Conservation (phyloP, 2,797 vertebrate species). For the Bradypodion ventrale region DNA sequence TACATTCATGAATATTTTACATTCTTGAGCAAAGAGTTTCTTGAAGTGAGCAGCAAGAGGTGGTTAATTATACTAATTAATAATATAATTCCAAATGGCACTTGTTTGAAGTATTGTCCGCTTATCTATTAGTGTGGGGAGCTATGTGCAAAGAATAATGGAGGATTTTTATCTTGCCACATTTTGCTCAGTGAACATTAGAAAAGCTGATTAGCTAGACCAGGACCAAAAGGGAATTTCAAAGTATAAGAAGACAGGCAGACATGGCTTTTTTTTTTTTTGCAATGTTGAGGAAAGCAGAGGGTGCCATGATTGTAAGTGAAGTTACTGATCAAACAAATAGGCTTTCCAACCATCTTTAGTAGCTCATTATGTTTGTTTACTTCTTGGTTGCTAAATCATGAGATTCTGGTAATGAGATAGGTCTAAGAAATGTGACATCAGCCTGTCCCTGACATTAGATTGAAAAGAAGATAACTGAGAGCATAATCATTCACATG, state of each 20-base stretch:
- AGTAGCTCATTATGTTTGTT: too few relatives aligned
- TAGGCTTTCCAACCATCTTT: background rate
- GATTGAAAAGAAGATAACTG: background rate
- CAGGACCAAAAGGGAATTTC: constrained; percentile 19
- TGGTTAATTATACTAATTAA: constrained; percentile 53
- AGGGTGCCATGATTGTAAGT: background rate
- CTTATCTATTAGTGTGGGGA: constrained; percentile 24
- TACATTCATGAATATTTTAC: constrained; percentile 30
- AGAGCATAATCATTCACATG: background rate
- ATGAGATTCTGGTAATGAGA: background rate
- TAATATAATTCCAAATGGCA: constrained; percentile 49
- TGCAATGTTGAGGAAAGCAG: background rate
- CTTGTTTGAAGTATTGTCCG: constrained; percentile 20
- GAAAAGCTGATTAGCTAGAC: constrained; percentile 14
- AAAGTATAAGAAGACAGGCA: background rate
- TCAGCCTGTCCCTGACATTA: background rate
- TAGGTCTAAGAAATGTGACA: background rate
- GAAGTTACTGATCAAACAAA: background rate
- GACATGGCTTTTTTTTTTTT: background rate
- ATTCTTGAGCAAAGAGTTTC: constrained; percentile 26
- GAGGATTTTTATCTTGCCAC: constrained; percentile 23
- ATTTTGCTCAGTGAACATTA: constrained; percentile 22
- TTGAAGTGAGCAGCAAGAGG: constrained; percentile 29
- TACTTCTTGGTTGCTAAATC: too few relatives aligned
- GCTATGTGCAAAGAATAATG: background rate